phyloP scores from a whole-genome alignment of 2,113 vertebrate genomes.

The Thinocorus orbignyianus region DNA sequence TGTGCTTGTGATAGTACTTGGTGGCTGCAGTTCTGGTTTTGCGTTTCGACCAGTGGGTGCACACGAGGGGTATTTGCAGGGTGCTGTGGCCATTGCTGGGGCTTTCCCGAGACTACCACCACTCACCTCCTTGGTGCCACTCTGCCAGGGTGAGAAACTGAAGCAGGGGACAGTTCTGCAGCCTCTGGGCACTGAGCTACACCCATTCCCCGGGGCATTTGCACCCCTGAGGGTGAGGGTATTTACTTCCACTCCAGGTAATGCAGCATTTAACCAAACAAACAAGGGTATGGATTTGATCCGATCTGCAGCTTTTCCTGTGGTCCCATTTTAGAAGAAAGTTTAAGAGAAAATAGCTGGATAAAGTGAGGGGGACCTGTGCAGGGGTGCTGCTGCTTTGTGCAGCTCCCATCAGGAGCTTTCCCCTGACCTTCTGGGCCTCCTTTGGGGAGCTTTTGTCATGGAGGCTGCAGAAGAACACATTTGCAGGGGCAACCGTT shows the following conservation, averaged over 20 bases:
- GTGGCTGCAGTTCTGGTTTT: background rate
- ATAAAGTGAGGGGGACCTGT: background rate
- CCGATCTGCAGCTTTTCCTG: background rate
- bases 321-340: background rate
- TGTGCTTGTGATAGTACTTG: background rate
- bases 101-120: background rate
- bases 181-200: background rate
- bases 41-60: background rate
- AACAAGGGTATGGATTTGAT: background rate
- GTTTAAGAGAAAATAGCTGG: background rate
- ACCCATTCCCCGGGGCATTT: rapidly evolving
- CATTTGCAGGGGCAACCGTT: background rate
- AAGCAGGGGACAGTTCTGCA: background rate
- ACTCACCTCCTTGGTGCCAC: background rate
- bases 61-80: background rate
- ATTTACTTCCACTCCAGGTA: background rate
- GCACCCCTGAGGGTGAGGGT: background rate
- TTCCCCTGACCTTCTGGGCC: background rate
- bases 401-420: background rate
- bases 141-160: background rate
- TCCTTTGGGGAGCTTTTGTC: background rate
- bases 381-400: background rate
- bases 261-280: rapidly evolving
- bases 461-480: background rate
- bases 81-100: background rate